Conservation (phyloP, 1,140 invertebrate genomes). For the Eulimnadia texana region DNA sequence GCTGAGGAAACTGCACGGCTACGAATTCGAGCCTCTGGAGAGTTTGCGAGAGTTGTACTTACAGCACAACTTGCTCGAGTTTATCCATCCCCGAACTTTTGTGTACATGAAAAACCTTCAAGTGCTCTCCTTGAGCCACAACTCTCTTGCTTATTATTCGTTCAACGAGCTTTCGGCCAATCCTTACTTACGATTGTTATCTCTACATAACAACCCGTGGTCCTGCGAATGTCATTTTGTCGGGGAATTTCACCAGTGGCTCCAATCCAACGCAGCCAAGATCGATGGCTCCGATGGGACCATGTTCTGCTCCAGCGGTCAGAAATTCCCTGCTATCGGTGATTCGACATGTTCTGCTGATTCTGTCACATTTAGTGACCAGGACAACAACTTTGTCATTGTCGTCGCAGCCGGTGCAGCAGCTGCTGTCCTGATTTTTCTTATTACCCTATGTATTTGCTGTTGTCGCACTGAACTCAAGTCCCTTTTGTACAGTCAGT, state of each 20-base stretch:
- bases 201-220: conserved; percentile 31
- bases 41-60: conserved; percentile 68
- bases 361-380: neutral
- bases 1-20: conserved; percentile 60
- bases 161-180: conserved; percentile 29
- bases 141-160: conserved; percentile 57
- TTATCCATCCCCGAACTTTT: conserved; percentile 73
- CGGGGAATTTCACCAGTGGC: conserved; percentile 26
- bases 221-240: conserved; percentile 33
- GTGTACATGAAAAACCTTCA: conserved; percentile 60
- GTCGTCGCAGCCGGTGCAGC: conserved; percentile 22
- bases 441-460: conserved; percentile 25
- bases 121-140: conserved; percentile 68
- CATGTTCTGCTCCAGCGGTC: conserved; percentile 31
- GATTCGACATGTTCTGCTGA: neutral
- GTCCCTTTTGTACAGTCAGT: conserved; percentile 28
- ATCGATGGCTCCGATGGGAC: conserved; percentile 51
- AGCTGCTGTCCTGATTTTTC: conserved; percentile 23
- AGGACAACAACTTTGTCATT: conserved; percentile 19
- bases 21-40: conserved; percentile 66
- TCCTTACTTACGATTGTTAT: conserved; percentile 27
- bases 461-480: conserved; percentile 29
- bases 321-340: neutral
- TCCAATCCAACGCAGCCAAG: conserved; percentile 36
- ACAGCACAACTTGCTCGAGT: conserved; percentile 68